These are phyloP conservation scores for Brachionus calyciflorus DNA, from an alignment of 1,140 invertebrate species.

Conservation along the genomic window DNA sequence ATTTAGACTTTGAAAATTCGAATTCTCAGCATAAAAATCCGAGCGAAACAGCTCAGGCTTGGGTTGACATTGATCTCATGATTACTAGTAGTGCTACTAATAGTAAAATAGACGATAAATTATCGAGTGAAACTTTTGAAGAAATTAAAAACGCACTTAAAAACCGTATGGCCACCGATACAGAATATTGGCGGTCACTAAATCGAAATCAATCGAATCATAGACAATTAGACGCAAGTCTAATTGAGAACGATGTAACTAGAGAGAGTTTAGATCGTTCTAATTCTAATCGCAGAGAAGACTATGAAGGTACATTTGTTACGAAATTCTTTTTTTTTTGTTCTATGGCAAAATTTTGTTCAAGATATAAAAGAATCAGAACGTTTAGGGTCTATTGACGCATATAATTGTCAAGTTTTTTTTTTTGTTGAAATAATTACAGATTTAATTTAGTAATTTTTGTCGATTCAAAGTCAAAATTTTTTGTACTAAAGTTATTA, in stretches of 20 bases:
- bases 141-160: not conserved
- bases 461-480: too few relatives aligned
- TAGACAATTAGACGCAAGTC: not conserved
- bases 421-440: too few relatives aligned
- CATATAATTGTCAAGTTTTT: too few relatives aligned
- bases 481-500: too few relatives aligned
- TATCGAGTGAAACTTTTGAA: conserved; percentile 25
- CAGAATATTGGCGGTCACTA: not conserved
- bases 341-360: conserved; percentile 26
- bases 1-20: conserved; percentile 43
- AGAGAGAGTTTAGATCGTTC: conserved; percentile 33
- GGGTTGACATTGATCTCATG: conserved; percentile 41
- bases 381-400: too few relatives aligned
- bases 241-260: conserved; percentile 19
- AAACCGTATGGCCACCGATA: not conserved
- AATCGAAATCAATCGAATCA: not conserved
- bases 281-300: not conserved
- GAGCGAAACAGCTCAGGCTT: not conserved
- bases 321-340: not conserved
- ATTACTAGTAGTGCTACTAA: conserved; percentile 31
- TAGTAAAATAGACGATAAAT: conserved; percentile 34
- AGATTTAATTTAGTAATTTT: too few relatives aligned
- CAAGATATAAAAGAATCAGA: too few relatives aligned
- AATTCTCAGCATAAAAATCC: not conserved
- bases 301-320: conserved; percentile 8